These are phyloP conservation scores for Erpornis zantholeuca DNA, from an alignment of 2,113 vertebrate species.

Conservation along the genomic window DNA sequence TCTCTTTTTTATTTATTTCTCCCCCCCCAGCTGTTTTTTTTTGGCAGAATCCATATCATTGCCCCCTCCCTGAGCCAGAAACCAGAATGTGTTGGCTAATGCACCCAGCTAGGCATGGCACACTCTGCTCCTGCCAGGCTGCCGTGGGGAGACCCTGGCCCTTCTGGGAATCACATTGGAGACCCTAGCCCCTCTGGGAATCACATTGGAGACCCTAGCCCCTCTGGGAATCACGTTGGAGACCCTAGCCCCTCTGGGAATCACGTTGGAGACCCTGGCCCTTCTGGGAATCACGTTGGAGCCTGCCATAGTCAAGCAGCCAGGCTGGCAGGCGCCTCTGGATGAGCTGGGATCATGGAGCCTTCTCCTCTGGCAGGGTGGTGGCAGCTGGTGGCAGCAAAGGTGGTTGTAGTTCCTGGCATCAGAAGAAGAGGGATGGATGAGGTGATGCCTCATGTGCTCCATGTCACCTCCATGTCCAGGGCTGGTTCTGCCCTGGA, in stretches of 20 bases:
- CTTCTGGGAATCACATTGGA: accelerated
- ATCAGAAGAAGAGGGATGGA: neutral
- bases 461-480: neutral
- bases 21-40: neutral
- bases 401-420: neutral
- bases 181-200: no score
- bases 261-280: no score
- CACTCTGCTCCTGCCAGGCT: neutral
- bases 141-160: neutral
- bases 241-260: no score
- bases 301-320: neutral
- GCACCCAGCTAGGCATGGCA: neutral
- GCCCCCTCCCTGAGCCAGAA: neutral
- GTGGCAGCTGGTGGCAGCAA: neutral
- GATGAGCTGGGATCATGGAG: neutral
- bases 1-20: neutral
- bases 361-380: neutral
- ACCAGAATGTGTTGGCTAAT: accelerated
- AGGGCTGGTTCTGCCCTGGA: neutral
- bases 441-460: accelerated
- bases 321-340: neutral
- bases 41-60: neutral
- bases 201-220: no score
- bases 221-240: no score
- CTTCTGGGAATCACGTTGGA: no score